phyloP scores from a whole-genome alignment of 2,113 vertebrate species.

The Benitochromis conjunctus region DNA sequence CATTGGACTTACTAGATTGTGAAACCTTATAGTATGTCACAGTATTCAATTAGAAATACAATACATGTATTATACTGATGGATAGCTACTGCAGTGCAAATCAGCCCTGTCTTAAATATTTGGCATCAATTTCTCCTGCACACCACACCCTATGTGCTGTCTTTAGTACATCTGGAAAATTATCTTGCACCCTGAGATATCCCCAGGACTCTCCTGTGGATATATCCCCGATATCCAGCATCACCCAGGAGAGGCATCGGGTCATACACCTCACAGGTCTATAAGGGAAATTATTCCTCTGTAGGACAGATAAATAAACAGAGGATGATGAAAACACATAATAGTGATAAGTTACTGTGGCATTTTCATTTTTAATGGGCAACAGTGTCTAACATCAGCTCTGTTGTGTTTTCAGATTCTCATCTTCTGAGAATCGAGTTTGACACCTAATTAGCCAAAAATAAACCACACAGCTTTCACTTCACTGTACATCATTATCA shows the following conservation, averaged over 20 bases:
- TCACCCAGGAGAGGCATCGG: background rate
- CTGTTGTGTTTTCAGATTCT: background rate
- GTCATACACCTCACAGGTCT: background rate
- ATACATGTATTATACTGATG: background rate
- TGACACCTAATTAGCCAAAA: background rate
- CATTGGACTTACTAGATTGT: background rate
- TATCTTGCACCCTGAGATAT: background rate
- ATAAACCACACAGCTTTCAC: background rate
- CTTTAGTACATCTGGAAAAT: background rate
- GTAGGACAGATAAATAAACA: background rate
- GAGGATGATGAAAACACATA: background rate
- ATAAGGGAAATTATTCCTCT: background rate
- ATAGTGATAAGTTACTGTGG: fast-evolving
- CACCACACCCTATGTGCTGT: background rate
- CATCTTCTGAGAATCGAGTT: background rate
- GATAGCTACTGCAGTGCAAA: background rate
- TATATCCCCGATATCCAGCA: background rate
- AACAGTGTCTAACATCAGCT: background rate
- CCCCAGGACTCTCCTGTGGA: background rate
- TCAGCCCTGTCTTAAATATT: background rate
- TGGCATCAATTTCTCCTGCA: background rate
- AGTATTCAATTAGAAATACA: background rate
- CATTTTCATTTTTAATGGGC: background rate
- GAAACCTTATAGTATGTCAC: background rate
- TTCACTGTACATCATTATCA: background rate